Evolutionary conservation across 2,888 invertebrate species (phyloP).

Genomic region (Drosophila macrothrix): DNA sequence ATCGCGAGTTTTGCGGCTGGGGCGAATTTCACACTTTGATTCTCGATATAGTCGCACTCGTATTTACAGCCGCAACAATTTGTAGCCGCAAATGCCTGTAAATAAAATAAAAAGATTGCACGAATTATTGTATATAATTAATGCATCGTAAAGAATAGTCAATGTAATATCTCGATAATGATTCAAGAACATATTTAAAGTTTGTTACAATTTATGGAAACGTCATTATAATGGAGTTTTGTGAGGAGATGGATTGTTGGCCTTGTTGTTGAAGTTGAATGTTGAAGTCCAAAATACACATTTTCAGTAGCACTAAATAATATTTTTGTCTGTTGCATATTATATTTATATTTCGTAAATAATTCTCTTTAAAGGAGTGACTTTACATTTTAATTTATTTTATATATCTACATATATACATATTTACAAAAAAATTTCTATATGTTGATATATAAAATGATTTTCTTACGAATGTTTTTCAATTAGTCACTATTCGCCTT

Average conservation of each 20-base stretch:
- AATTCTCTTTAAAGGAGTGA: neutral
- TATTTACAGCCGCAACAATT: conserved; percentile 61
- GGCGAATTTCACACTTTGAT: conserved; percentile 62
- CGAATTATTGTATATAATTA: conserved; percentile 42
- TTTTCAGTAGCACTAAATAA: neutral
- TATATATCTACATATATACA: neutral
- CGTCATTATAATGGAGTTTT: neutral
- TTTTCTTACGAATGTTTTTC: neutral
- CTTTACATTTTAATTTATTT: neutral
- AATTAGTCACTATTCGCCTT: neutral
- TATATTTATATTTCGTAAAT: neutral
- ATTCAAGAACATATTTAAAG: conserved; percentile 6
- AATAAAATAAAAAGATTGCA: conserved; percentile 24
- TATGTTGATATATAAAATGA: too few relatives aligned
- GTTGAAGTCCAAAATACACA: too few relatives aligned
- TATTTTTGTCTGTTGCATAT: neutral
- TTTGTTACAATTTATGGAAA: neutral
- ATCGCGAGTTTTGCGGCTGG: conserved; percentile 46
- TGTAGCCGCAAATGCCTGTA: conserved; percentile 53
- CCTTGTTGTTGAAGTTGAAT: too few relatives aligned
- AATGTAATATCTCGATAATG: neutral
- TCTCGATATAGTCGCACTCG: conserved; percentile 53
- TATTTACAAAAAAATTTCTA: neutral
- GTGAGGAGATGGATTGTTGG: neutral
- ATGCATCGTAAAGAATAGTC: conserved; percentile 35